Evolutionary conservation across 2,888 invertebrate genomes (phyloP), one percentile per base, ranked within the genome.

Genomic region (Phymatocera aterrima): DNA sequence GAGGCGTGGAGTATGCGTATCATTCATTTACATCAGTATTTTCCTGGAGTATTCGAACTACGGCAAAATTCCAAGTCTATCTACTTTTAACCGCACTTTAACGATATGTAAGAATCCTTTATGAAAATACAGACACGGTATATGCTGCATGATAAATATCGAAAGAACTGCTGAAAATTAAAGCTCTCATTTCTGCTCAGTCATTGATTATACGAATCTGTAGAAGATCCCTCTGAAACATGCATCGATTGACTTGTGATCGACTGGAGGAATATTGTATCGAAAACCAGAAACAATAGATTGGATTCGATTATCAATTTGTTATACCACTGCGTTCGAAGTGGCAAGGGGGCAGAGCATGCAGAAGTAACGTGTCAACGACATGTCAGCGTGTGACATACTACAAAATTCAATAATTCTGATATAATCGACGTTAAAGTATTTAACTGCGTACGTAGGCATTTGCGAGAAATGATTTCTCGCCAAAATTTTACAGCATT

Each of bases 361-460:
- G 18, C 18, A n/a, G 65, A 24, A 3, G 21, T 12, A 70, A 70
- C 48, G 48, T 48, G 70, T 51, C 70, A 51, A 70, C 70, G 48
- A 46, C 51, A 31, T 70, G 48, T 31, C 31, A 18, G 51, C 31
- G 31, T 43, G 48, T 70, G 65, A 43, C 24, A 24, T 37, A 18
- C 21, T 24, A 40, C 15, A 28, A 34, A 48, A 70, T 70, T 68
- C 24, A 65, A 70, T 54, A 65, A 70, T 68, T 78, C 68, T 70
- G 48, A 28, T 54, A 70, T 70, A 78, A 78, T 78, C 78, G 54
- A 78, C 54, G 65, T n/a, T 31, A 18, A 70, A 48, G 70, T 48
- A 70, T 70, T 70, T 34, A 70, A 15, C 48, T 46, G 70, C 18
- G n/a, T 70, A 51, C 18, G 18, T 40, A 68, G 8, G 64, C 64